Conservation (phyloP, 2,888 invertebrate genomes). For the Anodontia alba region DNA sequence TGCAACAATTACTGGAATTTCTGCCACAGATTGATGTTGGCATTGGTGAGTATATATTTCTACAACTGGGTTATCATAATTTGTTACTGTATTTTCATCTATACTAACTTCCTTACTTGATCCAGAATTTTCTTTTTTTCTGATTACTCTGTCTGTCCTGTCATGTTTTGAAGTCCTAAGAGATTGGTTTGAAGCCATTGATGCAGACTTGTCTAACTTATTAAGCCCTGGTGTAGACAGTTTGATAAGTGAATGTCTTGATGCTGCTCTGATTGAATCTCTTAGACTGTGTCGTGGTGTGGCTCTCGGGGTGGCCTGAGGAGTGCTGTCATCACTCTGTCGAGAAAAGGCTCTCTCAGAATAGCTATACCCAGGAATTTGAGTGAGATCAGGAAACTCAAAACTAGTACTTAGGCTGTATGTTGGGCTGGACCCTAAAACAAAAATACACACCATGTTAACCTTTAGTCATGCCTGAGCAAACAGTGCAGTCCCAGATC, state of each 20-base stretch:
- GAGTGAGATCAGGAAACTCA: slow-evolving; percentile 59
- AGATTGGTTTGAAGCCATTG: slow-evolving; percentile 9
- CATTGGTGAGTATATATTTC: not conserved
- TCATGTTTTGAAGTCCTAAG: not conserved
- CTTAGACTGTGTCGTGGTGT: slow-evolving; percentile 33
- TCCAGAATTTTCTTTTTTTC: not conserved
- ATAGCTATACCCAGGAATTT: slow-evolving; percentile 7
- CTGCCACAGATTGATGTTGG: not conserved
- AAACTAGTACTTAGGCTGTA: slow-evolving; percentile 34
- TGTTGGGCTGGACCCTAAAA: slow-evolving; percentile 42
- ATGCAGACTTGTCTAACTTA: slow-evolving; percentile 7
- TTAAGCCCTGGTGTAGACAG: slow-evolving; percentile 35
- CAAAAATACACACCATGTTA: not conserved
- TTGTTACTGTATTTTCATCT: not conserved
- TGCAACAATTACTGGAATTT: not conserved
- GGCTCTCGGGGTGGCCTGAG: slow-evolving; percentile 38
- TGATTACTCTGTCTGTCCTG: not conserved
- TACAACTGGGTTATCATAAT: not conserved
- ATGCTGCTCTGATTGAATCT: slow-evolving; percentile 35
- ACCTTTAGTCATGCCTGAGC: too few relatives aligned
- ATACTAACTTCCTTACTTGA: not conserved
- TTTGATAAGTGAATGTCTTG: slow-evolving; percentile 38
- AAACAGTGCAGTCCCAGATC: too few relatives aligned
- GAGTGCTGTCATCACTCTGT: slow-evolving; percentile 19
- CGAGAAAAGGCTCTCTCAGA: slow-evolving; percentile 27